Evolutionary conservation across 2,113 vertebrate species (phyloP), one percentile per base, ranked within the genome.

Genomic region (Dipodomys stephensi): DNA sequence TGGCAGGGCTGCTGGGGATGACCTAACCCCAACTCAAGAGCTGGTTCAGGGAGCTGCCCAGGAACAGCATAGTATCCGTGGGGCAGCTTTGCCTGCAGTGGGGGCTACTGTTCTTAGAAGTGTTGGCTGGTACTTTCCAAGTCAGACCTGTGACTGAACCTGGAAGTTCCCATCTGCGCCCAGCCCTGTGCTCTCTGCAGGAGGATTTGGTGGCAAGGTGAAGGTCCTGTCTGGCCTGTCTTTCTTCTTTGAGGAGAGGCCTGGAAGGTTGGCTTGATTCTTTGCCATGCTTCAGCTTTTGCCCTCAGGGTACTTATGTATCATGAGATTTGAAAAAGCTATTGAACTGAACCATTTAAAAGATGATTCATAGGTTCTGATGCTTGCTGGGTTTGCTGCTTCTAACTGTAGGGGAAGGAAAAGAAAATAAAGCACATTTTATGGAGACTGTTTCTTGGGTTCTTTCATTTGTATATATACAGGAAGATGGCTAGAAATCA

Each of bases 1-100:
- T 46, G 23, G 60, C 1, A 12, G n/a, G 87, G n/a, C 28, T 20
- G 8, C 18, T 46, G 20, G 32, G 67, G 39, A 57, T 7, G 0
- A 35, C 35, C 32, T 11, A 4, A n/a, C 60, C 19, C 74, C 0
- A 1, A 27, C 20, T 30, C 9, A 28, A 60, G n/a, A 20, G 30
- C 30, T 32, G 30, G 53, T 44, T 20, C 11, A 3, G 6, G 1
- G 28, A 4, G 1, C 6, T 30, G 5, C 16, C 27, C 0, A 1
- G 4, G 23, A 74, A n/a, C 3, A 7, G 2, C 6, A 7, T 0
- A 27, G 16, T 28, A 44, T 57, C 9, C 1, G 62, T 25, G 18
- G 1, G 6, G 22, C 46, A 15, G 35, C 28, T 18, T 7, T 25
- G 18, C 44, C 13, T 25, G 62, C 74, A 19, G 28, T 28, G 20